These are phyloP conservation scores for Diplodus sargus DNA, from an alignment of 2,797 vertebrate genomes.

Conservation along the genomic window DNA sequence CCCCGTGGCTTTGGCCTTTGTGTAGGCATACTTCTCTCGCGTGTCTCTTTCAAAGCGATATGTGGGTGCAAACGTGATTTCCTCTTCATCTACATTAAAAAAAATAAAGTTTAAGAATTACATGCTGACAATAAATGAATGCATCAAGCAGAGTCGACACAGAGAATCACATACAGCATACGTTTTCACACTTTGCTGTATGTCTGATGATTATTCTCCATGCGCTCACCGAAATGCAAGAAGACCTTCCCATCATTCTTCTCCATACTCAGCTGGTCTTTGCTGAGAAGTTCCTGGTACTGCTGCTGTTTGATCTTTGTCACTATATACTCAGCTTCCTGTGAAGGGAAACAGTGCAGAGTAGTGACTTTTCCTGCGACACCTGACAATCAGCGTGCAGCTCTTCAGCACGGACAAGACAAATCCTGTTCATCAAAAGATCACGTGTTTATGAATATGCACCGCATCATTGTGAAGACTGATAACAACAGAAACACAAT, in stretches of 20 bases:
- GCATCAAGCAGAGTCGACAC: background rate
- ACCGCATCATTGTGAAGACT: background rate
- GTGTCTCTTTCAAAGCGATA: constrained; percentile 96
- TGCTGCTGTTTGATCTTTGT: constrained; percentile 97
- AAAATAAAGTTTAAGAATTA: constrained; percentile 13
- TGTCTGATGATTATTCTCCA: background rate
- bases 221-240: constrained; percentile 91
- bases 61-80: constrained; percentile 96
- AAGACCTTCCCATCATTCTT: constrained; percentile 91
- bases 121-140: background rate
- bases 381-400: constrained; percentile 48
- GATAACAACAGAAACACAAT: background rate
- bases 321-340: constrained; percentile 97
- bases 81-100: constrained; percentile 92
- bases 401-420: constrained; percentile 8
- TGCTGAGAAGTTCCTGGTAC: constrained; percentile 90
- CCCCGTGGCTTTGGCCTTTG: constrained; percentile 97
- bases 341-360: constrained; percentile 72
- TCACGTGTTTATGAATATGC: background rate
- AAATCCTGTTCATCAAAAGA: background rate
- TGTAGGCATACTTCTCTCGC: constrained; percentile 95
- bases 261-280: constrained; percentile 93
- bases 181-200: too few relatives aligned
- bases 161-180: constrained; percentile 1
- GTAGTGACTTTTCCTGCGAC: constrained; percentile 63